phyloP scores from a whole-genome alignment of 2,797 vertebrate species.

The Onychomys arenicola region DNA sequence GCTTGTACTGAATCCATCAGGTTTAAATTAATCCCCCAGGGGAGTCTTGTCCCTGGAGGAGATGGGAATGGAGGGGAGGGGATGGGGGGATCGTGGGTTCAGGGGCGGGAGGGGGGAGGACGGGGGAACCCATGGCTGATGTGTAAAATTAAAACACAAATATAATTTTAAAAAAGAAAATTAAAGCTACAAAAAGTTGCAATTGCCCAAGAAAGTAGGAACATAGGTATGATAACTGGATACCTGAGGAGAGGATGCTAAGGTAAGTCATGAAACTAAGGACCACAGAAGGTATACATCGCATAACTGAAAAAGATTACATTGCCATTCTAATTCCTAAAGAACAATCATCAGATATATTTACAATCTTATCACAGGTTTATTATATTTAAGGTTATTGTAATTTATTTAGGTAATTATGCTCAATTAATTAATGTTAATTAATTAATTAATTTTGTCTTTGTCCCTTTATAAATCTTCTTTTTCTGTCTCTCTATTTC shows the following conservation, averaged over 20 bases:
- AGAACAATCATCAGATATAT: background rate
- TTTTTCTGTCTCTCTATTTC: background rate
- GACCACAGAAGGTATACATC: rapidly evolving
- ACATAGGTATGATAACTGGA: background rate
- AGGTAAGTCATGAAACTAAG: background rate
- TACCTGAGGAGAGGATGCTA: background rate
- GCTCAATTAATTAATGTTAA: background rate
- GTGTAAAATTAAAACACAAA: no score
- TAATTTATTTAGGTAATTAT: background rate
- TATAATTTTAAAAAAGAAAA: no score
- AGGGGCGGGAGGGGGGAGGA: no score
- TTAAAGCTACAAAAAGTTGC: background rate
- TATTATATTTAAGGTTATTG: background rate
- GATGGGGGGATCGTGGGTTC: no score
- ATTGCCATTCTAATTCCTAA: background rate
- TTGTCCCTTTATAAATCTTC: background rate
- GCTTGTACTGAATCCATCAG: no score
- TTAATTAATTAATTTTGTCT: background rate
- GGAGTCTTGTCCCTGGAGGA: no score
- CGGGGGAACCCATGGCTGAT: no score
- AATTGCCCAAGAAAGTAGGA: background rate
- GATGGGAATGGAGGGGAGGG: no score
- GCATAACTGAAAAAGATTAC: background rate
- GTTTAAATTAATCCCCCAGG: no score
- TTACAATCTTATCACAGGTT: background rate